These are phyloP conservation scores for Grus americana DNA, from an alignment of 2,113 vertebrate genomes.

Conservation along the genomic window DNA sequence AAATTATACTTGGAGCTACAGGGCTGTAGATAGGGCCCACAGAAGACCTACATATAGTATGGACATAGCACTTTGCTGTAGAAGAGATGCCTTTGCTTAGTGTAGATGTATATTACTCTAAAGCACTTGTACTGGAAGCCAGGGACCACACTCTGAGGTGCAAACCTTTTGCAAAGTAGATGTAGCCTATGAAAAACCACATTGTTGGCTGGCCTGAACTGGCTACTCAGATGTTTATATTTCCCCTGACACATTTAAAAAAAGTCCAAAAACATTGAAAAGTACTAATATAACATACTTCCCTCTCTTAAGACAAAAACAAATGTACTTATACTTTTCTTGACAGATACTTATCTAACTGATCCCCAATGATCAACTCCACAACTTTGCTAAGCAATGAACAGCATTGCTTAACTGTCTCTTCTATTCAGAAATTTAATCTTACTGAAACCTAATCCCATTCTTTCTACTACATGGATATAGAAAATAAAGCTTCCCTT, in stretches of 20 bases:
- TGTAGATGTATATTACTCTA: background rate
- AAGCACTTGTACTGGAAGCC: background rate
- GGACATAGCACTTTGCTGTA: fast-evolving
- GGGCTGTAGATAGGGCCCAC: fast-evolving
- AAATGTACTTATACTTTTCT: background rate
- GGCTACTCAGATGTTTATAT: background rate
- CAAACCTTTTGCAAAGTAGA: background rate
- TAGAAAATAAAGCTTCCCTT: background rate
- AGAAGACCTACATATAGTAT: background rate
- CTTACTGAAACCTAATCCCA: background rate
- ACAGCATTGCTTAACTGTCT: background rate
- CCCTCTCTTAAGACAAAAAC: background rate
- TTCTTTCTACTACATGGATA: background rate
- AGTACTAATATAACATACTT: background rate
- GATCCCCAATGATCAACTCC: background rate
- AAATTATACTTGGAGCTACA: background rate
- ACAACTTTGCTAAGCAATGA: background rate
- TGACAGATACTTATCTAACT: background rate
- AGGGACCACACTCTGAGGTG: background rate
- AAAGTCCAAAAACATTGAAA: background rate
- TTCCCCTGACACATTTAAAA: background rate
- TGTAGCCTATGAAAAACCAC: background rate
- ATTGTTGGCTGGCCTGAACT: background rate
- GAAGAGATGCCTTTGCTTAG: background rate
- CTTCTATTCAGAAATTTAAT: background rate